Percentiles rank a stretch among this genome's conserved stretches.
These are phyloP conservation scores for Chionis minor DNA, from an alignment of 2,113 vertebrate genomes.

Conservation along the genomic window DNA sequence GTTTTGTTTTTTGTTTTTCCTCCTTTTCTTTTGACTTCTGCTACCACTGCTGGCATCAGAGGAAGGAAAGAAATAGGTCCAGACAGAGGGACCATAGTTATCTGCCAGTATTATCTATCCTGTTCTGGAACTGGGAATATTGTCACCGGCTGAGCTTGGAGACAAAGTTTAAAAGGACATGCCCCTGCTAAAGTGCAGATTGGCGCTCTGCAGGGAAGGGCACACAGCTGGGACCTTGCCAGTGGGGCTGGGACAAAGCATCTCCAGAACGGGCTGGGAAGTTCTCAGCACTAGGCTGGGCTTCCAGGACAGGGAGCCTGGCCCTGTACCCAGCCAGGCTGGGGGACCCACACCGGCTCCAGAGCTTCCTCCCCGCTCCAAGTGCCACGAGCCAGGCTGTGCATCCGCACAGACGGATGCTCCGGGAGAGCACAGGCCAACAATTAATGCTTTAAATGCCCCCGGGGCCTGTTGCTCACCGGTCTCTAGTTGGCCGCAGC, in stretches of 20 bases:
- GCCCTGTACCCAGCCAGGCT: not conserved
- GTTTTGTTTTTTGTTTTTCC: not conserved
- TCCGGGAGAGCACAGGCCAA: not conserved
- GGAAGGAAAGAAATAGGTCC: not conserved
- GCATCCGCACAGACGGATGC: accelerated
- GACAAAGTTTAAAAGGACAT: not conserved
- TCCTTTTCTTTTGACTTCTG: not conserved
- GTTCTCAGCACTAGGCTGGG: not conserved
- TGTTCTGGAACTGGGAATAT: not conserved
- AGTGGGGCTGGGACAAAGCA: not conserved
- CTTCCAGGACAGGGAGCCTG: not conserved
- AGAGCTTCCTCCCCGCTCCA: not conserved
- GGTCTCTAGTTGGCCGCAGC: not conserved
- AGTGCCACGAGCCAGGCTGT: not conserved
- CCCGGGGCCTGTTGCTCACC: not conserved
- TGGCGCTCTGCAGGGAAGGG: not conserved
- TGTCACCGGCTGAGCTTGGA: not conserved
- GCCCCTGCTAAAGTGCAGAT: not conserved
- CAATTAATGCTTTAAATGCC: not conserved
- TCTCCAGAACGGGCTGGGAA: not conserved
- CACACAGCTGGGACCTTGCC: not conserved
- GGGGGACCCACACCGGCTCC: not conserved
- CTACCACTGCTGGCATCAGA: not conserved
- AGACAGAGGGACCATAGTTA: not conserved
- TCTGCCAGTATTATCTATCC: not conserved